These are phyloP conservation scores for Eucriotettix oculatus DNA, from an alignment of 2,888 invertebrate species.

Conservation along the genomic window DNA sequence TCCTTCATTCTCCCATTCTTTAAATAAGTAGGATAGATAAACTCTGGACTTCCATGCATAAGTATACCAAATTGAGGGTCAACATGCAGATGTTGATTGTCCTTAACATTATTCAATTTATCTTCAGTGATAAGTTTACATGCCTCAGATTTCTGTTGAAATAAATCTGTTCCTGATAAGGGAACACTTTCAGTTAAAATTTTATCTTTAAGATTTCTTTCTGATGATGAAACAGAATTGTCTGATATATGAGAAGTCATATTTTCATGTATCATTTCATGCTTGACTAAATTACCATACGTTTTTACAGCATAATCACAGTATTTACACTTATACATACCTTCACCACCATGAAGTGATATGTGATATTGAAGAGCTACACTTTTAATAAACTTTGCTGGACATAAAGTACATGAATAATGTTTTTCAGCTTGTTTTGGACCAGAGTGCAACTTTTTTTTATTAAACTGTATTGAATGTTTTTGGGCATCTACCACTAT, in stretches of 20 bases:
- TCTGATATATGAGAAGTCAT: background rate
- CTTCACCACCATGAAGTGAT: conserved; percentile 44
- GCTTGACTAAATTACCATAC: conserved; percentile 46
- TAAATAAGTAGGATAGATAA: conserved; percentile 55
- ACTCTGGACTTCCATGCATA: conserved; percentile 60
- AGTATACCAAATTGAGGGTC: conserved; percentile 51
- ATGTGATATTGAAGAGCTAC: conserved; percentile 53
- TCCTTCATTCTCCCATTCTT: conserved; percentile 59
- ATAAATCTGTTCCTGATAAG: conserved; percentile 46
- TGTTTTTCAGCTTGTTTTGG: conserved; percentile 11
- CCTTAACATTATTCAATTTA: background rate
- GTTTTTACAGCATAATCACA: conserved; percentile 56
- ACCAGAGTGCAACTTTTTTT: no score
- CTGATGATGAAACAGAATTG: background rate
- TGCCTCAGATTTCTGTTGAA: conserved; percentile 43
- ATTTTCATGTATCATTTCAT: conserved; percentile 31
- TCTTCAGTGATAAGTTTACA: conserved; percentile 11
- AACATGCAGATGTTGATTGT: conserved; percentile 25
- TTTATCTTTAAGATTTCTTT: background rate
- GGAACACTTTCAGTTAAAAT: conserved; percentile 27
- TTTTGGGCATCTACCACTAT: conserved; percentile 22
- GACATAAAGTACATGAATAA: conserved; percentile 43
- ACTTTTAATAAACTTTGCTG: conserved; percentile 54
- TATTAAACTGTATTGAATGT: no score
- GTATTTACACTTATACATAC: conserved; percentile 47